A percentile compares a stretch with the other conserved stretches of the same genome.
These are phyloP conservation scores for Iguana delicatissima DNA, from an alignment of 2,797 vertebrate species.

Conservation along the genomic window DNA sequence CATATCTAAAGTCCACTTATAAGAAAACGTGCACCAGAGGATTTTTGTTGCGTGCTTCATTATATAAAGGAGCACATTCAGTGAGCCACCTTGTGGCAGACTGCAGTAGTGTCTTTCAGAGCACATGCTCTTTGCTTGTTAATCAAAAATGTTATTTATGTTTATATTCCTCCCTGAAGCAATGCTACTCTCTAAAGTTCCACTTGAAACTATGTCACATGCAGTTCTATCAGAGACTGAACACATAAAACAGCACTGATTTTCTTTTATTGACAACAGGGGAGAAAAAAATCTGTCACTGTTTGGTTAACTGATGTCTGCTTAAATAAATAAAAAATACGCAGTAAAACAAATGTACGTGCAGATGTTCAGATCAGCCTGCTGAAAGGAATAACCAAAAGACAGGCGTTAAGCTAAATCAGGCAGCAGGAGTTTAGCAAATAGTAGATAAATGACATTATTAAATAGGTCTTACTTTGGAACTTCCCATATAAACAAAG, in stretches of 20 bases:
- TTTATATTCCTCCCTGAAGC: slow-evolving; percentile 17
- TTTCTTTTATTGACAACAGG: slow-evolving; percentile 93
- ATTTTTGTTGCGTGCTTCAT: no score
- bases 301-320: slow-evolving; percentile 89
- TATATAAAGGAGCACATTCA: slow-evolving; percentile 49
- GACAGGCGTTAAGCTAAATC: slow-evolving; percentile 85
- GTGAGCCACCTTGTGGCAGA: slow-evolving; percentile 77
- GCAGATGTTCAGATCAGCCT: slow-evolving; percentile 86
- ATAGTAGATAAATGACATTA: slow-evolving; percentile 80
- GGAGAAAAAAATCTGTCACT: slow-evolving; percentile 89
- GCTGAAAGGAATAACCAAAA: slow-evolving; percentile 89
- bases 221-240: slow-evolving; percentile 56
- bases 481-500: slow-evolving; percentile 89
- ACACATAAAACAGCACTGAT: slow-evolving; percentile 74
- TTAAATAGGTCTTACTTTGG: slow-evolving; percentile 84
- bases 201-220: background rate
- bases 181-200: background rate
- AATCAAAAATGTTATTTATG: background rate
- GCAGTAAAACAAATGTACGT: slow-evolving; percentile 89
- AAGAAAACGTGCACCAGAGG: background rate
- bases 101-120: slow-evolving; percentile 24
- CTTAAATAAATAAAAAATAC: slow-evolving; percentile 82
- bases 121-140: rapidly evolving
- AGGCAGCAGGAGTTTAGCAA: slow-evolving; percentile 84
- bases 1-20: background rate